A percentile compares a stretch with the other conserved stretches of the same genome.
Conservation (phyloP, 53 echinoderm and acorn worm species). For the Temnopleurus reevesii region DNA sequence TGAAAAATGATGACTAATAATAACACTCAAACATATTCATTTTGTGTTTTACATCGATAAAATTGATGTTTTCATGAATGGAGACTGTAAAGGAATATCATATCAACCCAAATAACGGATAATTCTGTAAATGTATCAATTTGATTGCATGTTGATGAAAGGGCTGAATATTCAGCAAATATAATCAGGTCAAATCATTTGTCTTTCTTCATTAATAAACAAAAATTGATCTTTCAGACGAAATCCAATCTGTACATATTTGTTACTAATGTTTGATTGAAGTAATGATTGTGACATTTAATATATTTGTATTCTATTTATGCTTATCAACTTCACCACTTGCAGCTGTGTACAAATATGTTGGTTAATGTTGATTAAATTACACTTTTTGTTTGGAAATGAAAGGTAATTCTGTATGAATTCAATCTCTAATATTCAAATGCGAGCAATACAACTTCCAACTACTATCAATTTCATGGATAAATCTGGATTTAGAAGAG, state of each 20-base stretch:
- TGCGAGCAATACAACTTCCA: not conserved
- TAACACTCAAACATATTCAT: no score
- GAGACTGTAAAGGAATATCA: not conserved
- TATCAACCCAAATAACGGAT: not conserved
- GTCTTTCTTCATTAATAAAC: not conserved
- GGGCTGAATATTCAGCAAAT: not conserved
- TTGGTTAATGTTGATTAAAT: conserved; percentile 5
- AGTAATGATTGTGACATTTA: not conserved
- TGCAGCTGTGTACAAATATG: conserved; percentile 48
- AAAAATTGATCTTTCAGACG: not conserved
- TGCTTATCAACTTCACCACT: conserved; percentile 38
- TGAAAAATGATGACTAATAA: no score
- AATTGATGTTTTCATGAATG: not conserved
- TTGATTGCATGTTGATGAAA: not conserved
- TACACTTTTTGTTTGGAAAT: conserved; percentile 14
- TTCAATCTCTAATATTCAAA: no score
- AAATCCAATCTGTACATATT: conserved; percentile 1
- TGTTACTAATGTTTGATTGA: not conserved
- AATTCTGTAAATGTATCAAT: not conserved
- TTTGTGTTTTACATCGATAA: no score
- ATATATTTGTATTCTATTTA: conserved; percentile 42
- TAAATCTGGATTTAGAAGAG: no score
- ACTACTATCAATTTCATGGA: no score
- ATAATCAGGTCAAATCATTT: not conserved
- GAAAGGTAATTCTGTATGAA: not conserved